These are phyloP conservation scores for Papilio demoleus DNA, from an alignment of 2,888 invertebrate species.

Conservation along the genomic window DNA sequence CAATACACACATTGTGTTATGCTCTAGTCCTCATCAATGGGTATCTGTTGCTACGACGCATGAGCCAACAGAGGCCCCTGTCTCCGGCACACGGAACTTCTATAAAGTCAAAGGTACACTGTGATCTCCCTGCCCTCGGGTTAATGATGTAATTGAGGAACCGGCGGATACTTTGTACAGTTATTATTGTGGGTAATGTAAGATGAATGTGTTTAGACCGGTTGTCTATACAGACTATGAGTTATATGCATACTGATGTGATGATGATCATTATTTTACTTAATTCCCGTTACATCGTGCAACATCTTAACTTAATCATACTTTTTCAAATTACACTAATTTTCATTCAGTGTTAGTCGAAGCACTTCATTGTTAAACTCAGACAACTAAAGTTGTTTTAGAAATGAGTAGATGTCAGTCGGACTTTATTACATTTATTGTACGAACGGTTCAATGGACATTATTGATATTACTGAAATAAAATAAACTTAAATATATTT, in stretches of 20 bases:
- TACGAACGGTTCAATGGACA: too few relatives aligned
- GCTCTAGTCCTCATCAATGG: not conserved
- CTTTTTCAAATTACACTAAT: too few relatives aligned
- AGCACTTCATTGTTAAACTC: too few relatives aligned
- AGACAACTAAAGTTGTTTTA: too few relatives aligned
- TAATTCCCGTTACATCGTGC: too few relatives aligned
- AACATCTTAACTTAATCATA: too few relatives aligned
- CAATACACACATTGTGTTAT: not conserved
- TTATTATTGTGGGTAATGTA: not conserved
- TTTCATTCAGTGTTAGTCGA: too few relatives aligned
- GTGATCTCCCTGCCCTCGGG: not conserved
- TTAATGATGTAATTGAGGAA: not conserved
- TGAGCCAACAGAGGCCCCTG: conserved; percentile 11
- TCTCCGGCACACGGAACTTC: not conserved
- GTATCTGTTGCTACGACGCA: not conserved
- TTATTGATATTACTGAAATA: too few relatives aligned
- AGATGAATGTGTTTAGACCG: not conserved
- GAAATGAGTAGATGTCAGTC: too few relatives aligned
- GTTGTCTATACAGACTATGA: not conserved
- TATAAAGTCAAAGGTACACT: conserved; percentile 2
- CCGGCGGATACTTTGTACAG: not conserved
- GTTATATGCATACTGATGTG: not conserved
- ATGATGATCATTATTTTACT: too few relatives aligned
- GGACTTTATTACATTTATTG: too few relatives aligned
- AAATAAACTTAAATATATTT: too few relatives aligned